Conservation (phyloP, 2,113 vertebrate species). For the Salvelinus namaycush region DNA sequence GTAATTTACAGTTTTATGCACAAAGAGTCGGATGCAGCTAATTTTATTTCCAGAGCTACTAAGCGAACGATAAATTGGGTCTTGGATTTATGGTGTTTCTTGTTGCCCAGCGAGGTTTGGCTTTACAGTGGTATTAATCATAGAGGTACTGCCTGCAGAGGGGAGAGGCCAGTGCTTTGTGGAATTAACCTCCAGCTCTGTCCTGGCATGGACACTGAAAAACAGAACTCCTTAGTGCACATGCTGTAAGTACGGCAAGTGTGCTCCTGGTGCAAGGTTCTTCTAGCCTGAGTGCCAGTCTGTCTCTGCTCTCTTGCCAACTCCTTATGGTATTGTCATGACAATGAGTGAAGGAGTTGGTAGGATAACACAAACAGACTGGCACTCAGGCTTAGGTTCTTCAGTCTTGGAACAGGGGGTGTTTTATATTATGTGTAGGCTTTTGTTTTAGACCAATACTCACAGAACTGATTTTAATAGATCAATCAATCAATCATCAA, state of each 20-base stretch:
- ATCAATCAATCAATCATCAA: no score
- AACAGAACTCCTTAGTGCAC: constrained; percentile 19
- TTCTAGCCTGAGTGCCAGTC: background rate
- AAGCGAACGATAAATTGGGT: constrained; percentile 60
- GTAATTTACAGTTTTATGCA: constrained; percentile 49
- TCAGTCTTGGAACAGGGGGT: no score
- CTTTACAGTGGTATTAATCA: constrained; percentile 60
- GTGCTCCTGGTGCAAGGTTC: background rate
- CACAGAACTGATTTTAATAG: no score
- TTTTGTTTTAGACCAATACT: no score
- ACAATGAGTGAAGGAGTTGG: no score
- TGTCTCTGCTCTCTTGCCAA: no score
- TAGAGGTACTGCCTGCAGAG: constrained; percentile 40
- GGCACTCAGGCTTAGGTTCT: no score
- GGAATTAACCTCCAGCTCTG: constrained; percentile 43
- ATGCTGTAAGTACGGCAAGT: background rate
- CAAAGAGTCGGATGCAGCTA: constrained; percentile 59
- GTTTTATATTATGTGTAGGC: no score
- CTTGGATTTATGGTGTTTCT: constrained; percentile 64
- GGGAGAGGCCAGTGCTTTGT: constrained; percentile 38
- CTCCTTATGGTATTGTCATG: no score
- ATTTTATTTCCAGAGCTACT: constrained; percentile 65
- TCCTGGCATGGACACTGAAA: constrained; percentile 16
- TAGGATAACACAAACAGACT: no score
- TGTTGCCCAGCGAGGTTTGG: constrained; percentile 49